These are phyloP conservation scores for Gibbula magus DNA, from an alignment of 2,888 invertebrate species.

Conservation along the genomic window DNA sequence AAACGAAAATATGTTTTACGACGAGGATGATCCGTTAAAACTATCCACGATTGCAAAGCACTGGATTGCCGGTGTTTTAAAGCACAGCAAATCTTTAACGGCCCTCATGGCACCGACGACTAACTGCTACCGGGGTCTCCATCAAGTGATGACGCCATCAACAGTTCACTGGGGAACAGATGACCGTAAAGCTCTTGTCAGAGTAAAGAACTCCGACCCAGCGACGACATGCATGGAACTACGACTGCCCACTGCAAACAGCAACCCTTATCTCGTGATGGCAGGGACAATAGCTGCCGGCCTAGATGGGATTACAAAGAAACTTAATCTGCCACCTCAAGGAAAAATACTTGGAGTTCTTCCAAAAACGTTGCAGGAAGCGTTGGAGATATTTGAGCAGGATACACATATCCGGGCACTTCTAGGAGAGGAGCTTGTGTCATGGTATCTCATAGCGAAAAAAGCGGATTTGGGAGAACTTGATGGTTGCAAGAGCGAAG, in stretches of 20 bases:
- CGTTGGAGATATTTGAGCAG: conserved; percentile 6
- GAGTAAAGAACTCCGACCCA: conserved; percentile 22
- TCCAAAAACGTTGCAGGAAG: conserved; percentile 27
- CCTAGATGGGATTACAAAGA: conserved; percentile 35
- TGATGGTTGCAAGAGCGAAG: too few species aligned
- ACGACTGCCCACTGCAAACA: conserved; percentile 35
- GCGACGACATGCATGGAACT: conserved; percentile 36
- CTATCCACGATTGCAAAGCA: conserved; percentile 31
- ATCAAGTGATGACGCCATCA: conserved; percentile 23
- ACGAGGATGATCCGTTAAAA: conserved; percentile 9
- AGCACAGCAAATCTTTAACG: conserved; percentile 35
- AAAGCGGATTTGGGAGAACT: not conserved
- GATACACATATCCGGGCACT: not conserved
- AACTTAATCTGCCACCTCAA: conserved; percentile 28
- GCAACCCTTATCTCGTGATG: conserved; percentile 37
- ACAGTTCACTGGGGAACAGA: conserved; percentile 38
- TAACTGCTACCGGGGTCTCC: conserved; percentile 37
- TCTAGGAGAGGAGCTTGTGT: conserved; percentile 21
- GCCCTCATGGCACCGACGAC: conserved; percentile 38
- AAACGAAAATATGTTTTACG: conserved; percentile 24
- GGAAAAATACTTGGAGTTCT: conserved; percentile 15
- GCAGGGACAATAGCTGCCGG: conserved; percentile 41
- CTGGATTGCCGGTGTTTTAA: conserved; percentile 38
- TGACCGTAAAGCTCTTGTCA: conserved; percentile 23
- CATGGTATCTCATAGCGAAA: conserved; percentile 4